These are phyloP conservation scores for Aleiodes leptofemur DNA, from an alignment of 2,888 invertebrate genomes.

Conservation along the genomic window DNA sequence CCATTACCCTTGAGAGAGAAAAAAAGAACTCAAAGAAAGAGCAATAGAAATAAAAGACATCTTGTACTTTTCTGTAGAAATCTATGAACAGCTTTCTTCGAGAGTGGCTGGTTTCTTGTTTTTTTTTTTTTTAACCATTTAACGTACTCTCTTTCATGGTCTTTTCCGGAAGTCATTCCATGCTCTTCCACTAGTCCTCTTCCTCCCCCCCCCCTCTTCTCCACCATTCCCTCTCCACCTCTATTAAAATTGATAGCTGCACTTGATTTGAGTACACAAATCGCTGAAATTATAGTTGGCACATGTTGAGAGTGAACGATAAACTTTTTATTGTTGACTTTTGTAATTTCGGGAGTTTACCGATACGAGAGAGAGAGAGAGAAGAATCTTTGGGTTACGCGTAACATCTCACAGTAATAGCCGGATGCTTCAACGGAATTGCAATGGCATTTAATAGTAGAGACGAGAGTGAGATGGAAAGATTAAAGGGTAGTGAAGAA, in stretches of 20 bases:
- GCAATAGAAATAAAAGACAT: not conserved
- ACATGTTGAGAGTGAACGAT: slow-evolving; percentile 31
- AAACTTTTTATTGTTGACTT: slow-evolving; percentile 55
- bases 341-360: slow-evolving; percentile 52
- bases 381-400: slow-evolving; percentile 42
- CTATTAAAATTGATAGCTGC: slow-evolving; percentile 12
- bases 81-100: not conserved
- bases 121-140: too few relatives aligned
- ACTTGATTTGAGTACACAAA: slow-evolving; percentile 28
- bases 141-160: too few relatives aligned
- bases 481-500: slow-evolving; percentile 39
- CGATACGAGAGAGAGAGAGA: slow-evolving; percentile 45
- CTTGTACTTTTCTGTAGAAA: not conserved
- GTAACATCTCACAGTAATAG: slow-evolving; percentile 53
- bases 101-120: too few relatives aligned
- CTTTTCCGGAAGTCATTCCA: too few relatives aligned
- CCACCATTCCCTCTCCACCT: not conserved
- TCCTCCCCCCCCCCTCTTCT: not conserved
- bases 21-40: not conserved
- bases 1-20: not conserved
- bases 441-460: slow-evolving; percentile 50
- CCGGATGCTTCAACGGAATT: slow-evolving; percentile 56
- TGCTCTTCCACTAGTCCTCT: too few relatives aligned
- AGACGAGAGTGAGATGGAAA: slow-evolving; percentile 31
- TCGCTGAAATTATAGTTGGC: slow-evolving; percentile 11